Evolutionary conservation across 1,140 invertebrate genomes (phyloP).

Genomic region (Himalopsyche phryganea): DNA sequence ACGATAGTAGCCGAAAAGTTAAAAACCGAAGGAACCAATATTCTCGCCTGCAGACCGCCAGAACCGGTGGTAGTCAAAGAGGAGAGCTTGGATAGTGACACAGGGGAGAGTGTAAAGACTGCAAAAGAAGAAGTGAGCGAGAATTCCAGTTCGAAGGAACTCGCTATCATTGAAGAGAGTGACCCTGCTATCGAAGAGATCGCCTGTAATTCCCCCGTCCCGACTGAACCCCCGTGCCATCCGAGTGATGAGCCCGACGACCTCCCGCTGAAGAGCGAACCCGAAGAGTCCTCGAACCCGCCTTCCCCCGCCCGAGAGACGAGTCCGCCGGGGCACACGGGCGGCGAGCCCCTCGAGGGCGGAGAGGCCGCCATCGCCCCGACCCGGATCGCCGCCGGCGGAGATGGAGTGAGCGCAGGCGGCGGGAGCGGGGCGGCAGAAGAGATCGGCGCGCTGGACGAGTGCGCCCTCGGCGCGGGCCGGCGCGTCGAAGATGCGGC

Average conservation of each 20-base stretch:
- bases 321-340: background rate
- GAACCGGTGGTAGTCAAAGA: constrained; percentile 22
- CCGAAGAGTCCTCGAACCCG: background rate
- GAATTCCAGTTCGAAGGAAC: background rate
- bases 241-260: background rate
- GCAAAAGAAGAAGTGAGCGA: background rate
- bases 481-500: constrained; percentile 42
- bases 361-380: background rate
- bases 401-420: constrained; percentile 1
- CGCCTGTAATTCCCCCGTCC: too few relatives aligned
- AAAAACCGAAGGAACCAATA: constrained; percentile 11
- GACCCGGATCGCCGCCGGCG: background rate
- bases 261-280: background rate
- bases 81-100: constrained; percentile 38
- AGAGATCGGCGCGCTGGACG: background rate
- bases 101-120: constrained; percentile 23
- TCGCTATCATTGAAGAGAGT: background rate
- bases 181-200: background rate
- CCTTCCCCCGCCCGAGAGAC: background rate
- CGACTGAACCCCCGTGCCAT: background rate
- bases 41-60: constrained; percentile 6
- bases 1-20: constrained; percentile 9
- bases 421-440: background rate
- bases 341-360: constrained; percentile 18
- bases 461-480: constrained; percentile 35